These are phyloP conservation scores for Vulpes lagopus DNA, from an alignment of 2,113 vertebrate genomes.

Conservation along the genomic window DNA sequence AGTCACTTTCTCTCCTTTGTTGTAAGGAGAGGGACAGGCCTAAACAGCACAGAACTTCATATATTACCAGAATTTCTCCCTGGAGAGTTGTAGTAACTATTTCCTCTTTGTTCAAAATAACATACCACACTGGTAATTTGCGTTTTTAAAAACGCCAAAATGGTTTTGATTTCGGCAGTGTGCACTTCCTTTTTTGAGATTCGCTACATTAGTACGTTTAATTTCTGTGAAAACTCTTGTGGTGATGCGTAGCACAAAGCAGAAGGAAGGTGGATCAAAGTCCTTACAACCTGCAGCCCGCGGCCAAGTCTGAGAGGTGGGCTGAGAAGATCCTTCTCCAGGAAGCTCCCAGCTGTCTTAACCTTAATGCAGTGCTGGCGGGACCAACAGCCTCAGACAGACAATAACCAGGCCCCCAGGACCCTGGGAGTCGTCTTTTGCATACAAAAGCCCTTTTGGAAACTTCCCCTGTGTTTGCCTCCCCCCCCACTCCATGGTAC, in stretches of 20 bases:
- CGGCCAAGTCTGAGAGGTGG: no score
- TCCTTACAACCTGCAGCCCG: neutral
- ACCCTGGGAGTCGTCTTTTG: neutral
- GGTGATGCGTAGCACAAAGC: no score
- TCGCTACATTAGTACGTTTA: neutral
- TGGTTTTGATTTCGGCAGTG: neutral
- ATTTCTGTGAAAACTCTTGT: neutral
- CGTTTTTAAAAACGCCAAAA: neutral
- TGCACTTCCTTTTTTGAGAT: neutral
- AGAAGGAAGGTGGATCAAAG: no score
- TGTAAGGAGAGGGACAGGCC: neutral
- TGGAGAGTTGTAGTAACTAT: neutral
- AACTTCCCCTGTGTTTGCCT: neutral
- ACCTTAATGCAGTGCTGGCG: neutral
- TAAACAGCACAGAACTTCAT: neutral
- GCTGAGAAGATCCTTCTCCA: no score
- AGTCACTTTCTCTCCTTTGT: neutral
- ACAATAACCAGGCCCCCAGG: neutral
- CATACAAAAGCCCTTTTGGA: neutral
- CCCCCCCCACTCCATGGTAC: no score
- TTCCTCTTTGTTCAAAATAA: neutral
- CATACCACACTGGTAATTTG: neutral
- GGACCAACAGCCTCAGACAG: neutral
- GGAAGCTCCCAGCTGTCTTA: no score
- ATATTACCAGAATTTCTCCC: neutral